phyloP scores from a whole-genome alignment of 2,888 invertebrate species.

The Xiphydria camelus region DNA sequence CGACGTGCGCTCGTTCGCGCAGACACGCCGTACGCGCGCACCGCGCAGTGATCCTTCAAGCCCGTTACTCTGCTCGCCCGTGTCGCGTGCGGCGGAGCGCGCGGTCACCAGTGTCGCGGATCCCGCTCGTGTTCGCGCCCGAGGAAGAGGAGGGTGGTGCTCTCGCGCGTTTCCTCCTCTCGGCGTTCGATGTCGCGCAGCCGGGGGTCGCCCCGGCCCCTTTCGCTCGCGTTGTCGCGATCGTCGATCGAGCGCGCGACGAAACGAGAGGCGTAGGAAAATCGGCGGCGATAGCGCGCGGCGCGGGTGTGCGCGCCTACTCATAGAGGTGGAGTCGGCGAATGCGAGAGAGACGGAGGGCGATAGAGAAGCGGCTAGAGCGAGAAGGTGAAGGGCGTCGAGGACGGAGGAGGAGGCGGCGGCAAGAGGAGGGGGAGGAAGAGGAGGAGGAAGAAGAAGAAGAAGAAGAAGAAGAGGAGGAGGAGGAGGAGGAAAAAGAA shows the following conservation, averaged over 20 bases:
- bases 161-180: too few species aligned
- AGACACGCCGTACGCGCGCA: not conserved
- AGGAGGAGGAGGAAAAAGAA: not conserved
- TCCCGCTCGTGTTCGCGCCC: not conserved
- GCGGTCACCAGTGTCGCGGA: not conserved
- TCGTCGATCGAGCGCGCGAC: too few species aligned
- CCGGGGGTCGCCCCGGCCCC: too few species aligned
- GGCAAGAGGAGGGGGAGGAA: not conserved
- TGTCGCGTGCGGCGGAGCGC: constrained; percentile 6
- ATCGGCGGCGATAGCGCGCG: too few species aligned
- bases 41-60: too few species aligned
- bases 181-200: too few species aligned
- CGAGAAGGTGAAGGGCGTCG: not conserved
- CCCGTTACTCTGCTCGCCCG: too few species aligned
- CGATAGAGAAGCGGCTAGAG: too few species aligned
- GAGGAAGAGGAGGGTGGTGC: constrained; percentile 1
- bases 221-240: too few species aligned
- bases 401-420: not conserved
- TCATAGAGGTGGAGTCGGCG: not conserved
- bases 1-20: constrained; percentile 1
- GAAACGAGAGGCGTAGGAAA: too few species aligned
- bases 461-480: constrained; percentile 4
- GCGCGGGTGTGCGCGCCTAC: too few species aligned
- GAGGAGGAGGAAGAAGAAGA: not conserved
- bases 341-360: too few species aligned